These are phyloP conservation scores for Brachyopa scutellaris DNA, from an alignment of 2,888 invertebrate species.

Conservation along the genomic window DNA sequence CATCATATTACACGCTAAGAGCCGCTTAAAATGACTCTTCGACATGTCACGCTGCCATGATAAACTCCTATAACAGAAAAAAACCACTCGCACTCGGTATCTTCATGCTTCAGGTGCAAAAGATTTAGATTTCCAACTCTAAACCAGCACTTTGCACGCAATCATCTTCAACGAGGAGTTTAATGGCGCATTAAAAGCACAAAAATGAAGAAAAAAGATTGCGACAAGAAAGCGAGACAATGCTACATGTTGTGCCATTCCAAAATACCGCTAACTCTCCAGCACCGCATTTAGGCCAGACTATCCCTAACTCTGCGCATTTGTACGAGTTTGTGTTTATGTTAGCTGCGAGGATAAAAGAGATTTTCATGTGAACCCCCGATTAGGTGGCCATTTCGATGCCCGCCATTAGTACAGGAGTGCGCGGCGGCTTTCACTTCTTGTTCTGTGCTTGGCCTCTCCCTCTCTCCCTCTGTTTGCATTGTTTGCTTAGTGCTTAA, in stretches of 20 bases:
- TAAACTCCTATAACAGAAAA: background rate
- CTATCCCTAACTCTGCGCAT: background rate
- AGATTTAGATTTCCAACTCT: background rate
- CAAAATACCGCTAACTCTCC: slow-evolving; percentile 32
- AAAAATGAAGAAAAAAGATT: slow-evolving; percentile 28
- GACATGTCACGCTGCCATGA: slow-evolving; percentile 6
- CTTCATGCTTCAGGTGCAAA: slow-evolving; percentile 10
- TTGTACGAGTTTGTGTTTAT: background rate
- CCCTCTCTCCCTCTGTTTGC: slow-evolving; percentile 21
- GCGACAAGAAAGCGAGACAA: slow-evolving; percentile 35
- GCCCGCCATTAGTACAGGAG: slow-evolving; percentile 22
- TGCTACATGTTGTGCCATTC: slow-evolving; percentile 31
- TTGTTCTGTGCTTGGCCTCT: background rate
- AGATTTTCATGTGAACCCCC: slow-evolving; percentile 44
- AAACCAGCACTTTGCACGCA: slow-evolving; percentile 29
- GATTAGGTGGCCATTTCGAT: slow-evolving; percentile 36
- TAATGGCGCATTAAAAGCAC: slow-evolving; percentile 37
- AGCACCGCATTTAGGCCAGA: background rate
- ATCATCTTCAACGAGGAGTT: slow-evolving; percentile 27
- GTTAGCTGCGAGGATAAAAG: slow-evolving; percentile 1
- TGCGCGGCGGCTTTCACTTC: slow-evolving; percentile 50
- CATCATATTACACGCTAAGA: background rate
- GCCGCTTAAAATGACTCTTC: slow-evolving; percentile 1
- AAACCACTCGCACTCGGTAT: background rate
- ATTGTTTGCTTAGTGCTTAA: slow-evolving; percentile 44